Evolutionary conservation across 2,113 vertebrate species (phyloP).

Genomic region (Sclerurus mexicanus): DNA sequence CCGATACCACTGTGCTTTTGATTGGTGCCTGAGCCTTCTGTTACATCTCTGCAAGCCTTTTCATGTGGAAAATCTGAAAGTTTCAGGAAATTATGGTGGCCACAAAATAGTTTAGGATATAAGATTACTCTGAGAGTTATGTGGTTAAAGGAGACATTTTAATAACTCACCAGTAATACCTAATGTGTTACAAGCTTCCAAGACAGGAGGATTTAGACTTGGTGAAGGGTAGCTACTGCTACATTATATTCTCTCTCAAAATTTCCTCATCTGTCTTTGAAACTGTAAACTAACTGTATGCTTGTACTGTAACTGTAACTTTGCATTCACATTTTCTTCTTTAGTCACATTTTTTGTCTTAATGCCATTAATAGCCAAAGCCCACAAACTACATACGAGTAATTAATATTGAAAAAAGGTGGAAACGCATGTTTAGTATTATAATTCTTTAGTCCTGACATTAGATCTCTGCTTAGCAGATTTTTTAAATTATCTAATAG

Average conservation of each 20-base stretch:
- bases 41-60: background rate
- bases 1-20: background rate
- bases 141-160: background rate
- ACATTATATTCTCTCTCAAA: background rate
- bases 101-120: background rate
- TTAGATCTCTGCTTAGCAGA: background rate
- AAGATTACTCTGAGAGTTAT: background rate
- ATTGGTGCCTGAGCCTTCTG: background rate
- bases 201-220: background rate
- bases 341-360: background rate
- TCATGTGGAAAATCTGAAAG: background rate
- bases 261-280: background rate
- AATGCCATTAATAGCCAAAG: background rate
- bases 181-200: background rate
- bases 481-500: background rate
- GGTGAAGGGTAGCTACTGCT: background rate
- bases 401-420: background rate
- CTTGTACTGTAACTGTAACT: background rate
- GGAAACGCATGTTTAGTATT: background rate
- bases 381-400: background rate
- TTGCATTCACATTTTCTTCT: background rate
- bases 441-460: background rate
- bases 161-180: background rate
- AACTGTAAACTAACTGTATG: background rate
- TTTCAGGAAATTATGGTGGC: background rate